phyloP scores from a whole-genome alignment of 1,140 invertebrate genomes.

The Brevipalpus yothersi region DNA sequence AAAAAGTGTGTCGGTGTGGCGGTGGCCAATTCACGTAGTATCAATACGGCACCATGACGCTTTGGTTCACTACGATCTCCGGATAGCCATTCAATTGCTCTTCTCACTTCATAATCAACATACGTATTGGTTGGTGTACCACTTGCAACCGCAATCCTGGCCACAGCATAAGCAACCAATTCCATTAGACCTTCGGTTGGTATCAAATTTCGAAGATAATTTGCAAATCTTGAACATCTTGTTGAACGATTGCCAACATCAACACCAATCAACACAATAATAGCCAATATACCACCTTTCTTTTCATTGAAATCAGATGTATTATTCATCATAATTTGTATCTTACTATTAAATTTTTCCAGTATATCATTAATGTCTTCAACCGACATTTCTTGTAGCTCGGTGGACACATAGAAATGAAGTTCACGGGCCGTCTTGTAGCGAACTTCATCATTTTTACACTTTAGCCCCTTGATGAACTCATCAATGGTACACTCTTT shows the following conservation, averaged over 20 bases:
- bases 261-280: conserved; percentile 70
- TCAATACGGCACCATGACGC: conserved; percentile 63
- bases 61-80: conserved; percentile 67
- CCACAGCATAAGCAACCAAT: conserved; percentile 77
- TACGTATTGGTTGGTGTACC: conserved; percentile 81
- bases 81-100: conserved; percentile 74
- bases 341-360: conserved; percentile 84
- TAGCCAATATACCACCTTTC: conserved; percentile 80
- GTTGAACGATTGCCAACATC: conserved; percentile 76
- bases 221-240: conserved; percentile 67
- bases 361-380: conserved; percentile 72
- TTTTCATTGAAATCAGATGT: conserved; percentile 75
- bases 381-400: conserved; percentile 65
- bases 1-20: conserved; percentile 95
- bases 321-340: conserved; percentile 76
- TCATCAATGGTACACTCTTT: neutral
- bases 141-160: conserved; percentile 62
- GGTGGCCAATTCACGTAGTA: conserved; percentile 74
- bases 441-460: conserved; percentile 54
- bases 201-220: conserved; percentile 54
- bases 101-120: conserved; percentile 84
- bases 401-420: conserved; percentile 68
- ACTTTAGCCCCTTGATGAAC: conserved; percentile 52
- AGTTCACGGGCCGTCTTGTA: conserved; percentile 62
- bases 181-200: conserved; percentile 84